Evolutionary conservation across 2,797 vertebrate species (phyloP), one percentile per base, ranked within the genome.

Genomic region (Bradypus variegatus): DNA sequence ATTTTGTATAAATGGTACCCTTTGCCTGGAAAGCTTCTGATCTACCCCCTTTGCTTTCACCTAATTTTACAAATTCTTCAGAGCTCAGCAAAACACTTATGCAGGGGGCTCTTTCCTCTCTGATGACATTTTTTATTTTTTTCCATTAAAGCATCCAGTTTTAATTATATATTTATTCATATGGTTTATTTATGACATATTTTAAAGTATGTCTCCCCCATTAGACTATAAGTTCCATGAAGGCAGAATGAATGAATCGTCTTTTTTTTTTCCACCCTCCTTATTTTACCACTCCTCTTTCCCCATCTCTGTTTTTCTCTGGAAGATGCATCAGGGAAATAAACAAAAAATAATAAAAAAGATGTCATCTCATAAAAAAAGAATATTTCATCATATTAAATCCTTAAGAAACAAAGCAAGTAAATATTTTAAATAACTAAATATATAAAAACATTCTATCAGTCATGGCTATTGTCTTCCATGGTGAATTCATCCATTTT

Each of bases 371-470:
- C 86, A 50, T 41, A 25, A 19, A 19, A 84, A 86, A 91, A 88
- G 25, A 73, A 76, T n/a, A 7, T 48, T 64, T 72, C 65, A 92
- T 78, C 29, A 76, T 21, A 70, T 87, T 65, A 55, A 93, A 58
- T 18, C 82, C 14, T 8, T 73, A 78, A 76, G 67, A 76, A 58
- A 64, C 55, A 50, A 89, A 72, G 31, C 25, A 77, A 92, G 79
- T 65, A 79, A 85, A 65, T 65, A 9, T 19, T 31, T 82, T 84
- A 78, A 78, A 65, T 38, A 73, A 78, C 64, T 79, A 80, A 91
- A 89, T 27, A 86, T 23, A 60, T 31, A 92, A 92, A 95, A 88
- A 85, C n/a, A 41, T 60, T 21, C 38, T 64, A 41, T 50, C 70
- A 86, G 41, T 27, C 33, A 75, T 65, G n/a, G 8, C 27, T 69